Percentiles rank a stretch among this genome's conserved stretches.
Conservation (phyloP, 2,797 vertebrate species). For the Enteromius unitaeniatus region DNA sequence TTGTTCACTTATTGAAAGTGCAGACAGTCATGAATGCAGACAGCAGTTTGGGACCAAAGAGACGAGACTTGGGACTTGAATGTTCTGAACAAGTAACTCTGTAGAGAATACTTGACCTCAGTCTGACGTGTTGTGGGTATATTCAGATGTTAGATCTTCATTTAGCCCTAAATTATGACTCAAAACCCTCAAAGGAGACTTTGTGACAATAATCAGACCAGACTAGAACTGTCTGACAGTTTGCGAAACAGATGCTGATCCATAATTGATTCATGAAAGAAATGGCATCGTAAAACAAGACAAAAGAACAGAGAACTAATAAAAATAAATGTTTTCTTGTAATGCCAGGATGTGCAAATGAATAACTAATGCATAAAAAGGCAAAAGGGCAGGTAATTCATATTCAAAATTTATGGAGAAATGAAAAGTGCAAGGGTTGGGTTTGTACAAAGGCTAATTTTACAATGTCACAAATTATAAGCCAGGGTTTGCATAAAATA, state of each 20-base stretch:
- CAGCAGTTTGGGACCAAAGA: neutral
- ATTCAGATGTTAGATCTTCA: neutral
- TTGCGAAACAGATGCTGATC: neutral
- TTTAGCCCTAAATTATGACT: conserved; percentile 20
- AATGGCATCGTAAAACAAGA: neutral
- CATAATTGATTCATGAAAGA: conserved; percentile 8
- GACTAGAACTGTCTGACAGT: conserved; percentile 15
- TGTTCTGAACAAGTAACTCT: neutral
- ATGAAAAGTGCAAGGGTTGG: conserved; percentile 41
- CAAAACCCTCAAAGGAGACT: neutral
- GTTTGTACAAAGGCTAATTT: conserved; percentile 52
- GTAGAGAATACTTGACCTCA: neutral
- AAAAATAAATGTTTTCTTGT: conserved; percentile 17
- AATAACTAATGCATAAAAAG: conserved; percentile 38
- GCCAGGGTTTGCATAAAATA: conserved; percentile 1
- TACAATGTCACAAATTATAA: conserved; percentile 45
- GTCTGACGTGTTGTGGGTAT: neutral
- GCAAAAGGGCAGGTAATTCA: conserved; percentile 34
- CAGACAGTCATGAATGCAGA: neutral
- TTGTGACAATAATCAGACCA: conserved; percentile 12
- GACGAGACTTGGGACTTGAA: neutral
- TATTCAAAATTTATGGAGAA: conserved; percentile 45
- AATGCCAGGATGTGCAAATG: conserved; percentile 6
- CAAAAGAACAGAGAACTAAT: neutral
- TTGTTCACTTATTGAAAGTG: neutral